A percentile compares a stretch with the other conserved stretches of the same genome.
Evolutionary conservation across 2,797 vertebrate species (phyloP).

Genomic region (Protonibea diacanthus): DNA sequence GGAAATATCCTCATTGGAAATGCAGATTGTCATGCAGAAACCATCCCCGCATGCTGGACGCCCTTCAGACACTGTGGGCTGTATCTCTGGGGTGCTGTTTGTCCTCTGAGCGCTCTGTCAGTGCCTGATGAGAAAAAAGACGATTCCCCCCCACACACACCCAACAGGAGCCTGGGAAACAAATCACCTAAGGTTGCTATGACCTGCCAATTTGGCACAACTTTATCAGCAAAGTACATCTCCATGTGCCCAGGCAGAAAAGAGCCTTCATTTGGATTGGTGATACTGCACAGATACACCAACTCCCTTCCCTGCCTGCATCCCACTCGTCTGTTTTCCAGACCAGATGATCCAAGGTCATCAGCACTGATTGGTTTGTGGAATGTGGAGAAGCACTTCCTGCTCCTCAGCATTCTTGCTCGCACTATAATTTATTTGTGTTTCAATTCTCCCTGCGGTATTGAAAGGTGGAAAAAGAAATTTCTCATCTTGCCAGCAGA

Average conservation of each 20-base stretch:
- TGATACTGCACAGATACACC: constrained; percentile 46
- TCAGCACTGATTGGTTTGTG: constrained; percentile 47
- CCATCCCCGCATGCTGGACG: constrained; percentile 64
- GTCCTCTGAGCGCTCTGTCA: constrained; percentile 39
- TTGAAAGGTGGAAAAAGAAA: constrained; percentile 48
- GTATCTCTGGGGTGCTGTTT: constrained; percentile 63
- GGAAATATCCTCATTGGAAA: constrained; percentile 57
- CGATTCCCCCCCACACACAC: background rate
- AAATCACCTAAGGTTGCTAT: constrained; percentile 52
- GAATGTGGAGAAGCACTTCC: constrained; percentile 65
- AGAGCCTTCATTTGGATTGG: constrained; percentile 4
- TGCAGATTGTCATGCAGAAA: constrained; percentile 66
- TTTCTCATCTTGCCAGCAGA: constrained; percentile 49
- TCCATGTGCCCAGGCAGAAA: constrained; percentile 26
- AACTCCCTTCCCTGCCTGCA: constrained; percentile 11
- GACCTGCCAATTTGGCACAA: constrained; percentile 58
- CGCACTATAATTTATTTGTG: constrained; percentile 57
- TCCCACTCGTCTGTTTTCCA: constrained; percentile 42
- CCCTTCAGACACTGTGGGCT: constrained; percentile 62
- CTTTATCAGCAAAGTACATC: constrained; percentile 61
- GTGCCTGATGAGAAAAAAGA: constrained; percentile 69
- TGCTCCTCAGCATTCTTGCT: constrained; percentile 50
- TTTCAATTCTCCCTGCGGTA: constrained; percentile 40
- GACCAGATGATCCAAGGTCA: constrained; percentile 53
- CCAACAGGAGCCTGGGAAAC: constrained; percentile 65